phyloP scores from a whole-genome alignment of 2,888 invertebrate species.

The Reticulitermes lucifugus region DNA sequence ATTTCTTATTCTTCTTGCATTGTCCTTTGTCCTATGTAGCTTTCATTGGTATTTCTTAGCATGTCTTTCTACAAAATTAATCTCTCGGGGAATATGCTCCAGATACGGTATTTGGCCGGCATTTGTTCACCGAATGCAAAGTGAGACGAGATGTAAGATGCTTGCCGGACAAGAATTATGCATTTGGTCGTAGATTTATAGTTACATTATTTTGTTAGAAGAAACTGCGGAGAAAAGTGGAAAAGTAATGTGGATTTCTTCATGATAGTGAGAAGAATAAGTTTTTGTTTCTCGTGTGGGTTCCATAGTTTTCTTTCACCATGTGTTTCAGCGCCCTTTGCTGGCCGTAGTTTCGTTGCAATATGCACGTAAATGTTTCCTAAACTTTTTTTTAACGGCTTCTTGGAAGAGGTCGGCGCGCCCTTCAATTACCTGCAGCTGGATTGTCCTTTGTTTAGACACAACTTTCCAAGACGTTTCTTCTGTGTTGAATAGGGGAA shows the following conservation, averaged over 20 bases:
- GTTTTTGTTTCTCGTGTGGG: too few relatives aligned
- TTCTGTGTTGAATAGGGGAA: too few relatives aligned
- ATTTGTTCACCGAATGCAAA: conserved; percentile 11
- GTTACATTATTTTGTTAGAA: background rate
- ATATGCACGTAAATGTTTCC: too few relatives aligned
- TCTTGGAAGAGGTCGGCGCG: too few relatives aligned
- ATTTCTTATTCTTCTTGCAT: background rate
- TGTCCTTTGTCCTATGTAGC: background rate
- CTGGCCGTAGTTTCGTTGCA: too few relatives aligned
- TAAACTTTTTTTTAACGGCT: too few relatives aligned
- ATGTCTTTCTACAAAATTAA: conserved; percentile 1
- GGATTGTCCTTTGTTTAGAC: too few relatives aligned
- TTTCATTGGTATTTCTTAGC: background rate
- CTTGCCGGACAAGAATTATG: background rate
- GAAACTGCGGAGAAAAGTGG: background rate
- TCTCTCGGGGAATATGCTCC: conserved; percentile 9
- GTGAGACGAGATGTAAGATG: background rate
- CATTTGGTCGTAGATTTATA: background rate
- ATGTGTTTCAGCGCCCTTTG: too few relatives aligned
- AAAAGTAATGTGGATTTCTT: background rate
- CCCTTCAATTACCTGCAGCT: too few relatives aligned
- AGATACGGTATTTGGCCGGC: background rate
- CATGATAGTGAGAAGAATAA: too few relatives aligned
- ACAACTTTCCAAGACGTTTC: too few relatives aligned
- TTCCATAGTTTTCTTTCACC: too few relatives aligned